Evolutionary conservation across 2,113 vertebrate species (phyloP).

Genomic region (Mus pahari): DNA sequence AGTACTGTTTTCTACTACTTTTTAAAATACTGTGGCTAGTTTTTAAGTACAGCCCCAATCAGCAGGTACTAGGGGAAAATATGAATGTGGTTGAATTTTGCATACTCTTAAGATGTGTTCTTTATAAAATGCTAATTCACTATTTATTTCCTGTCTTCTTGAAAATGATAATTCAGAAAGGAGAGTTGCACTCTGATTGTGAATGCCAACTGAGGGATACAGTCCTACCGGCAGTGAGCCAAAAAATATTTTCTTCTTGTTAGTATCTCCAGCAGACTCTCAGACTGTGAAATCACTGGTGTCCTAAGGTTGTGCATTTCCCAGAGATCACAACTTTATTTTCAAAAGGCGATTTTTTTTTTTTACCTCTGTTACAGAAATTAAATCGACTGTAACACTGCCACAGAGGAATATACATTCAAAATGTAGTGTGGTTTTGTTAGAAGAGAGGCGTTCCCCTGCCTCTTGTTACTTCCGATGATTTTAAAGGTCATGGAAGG

Average conservation of each 20-base stretch:
- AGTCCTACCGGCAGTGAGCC: neutral
- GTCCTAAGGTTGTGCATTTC: neutral
- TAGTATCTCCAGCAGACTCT: neutral
- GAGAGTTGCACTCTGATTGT: neutral
- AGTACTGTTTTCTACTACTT: neutral
- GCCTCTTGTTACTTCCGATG: constrained; percentile 15
- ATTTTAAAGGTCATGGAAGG: neutral
- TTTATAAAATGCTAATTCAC: neutral
- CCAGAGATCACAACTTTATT: neutral
- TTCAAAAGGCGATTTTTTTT: neutral
- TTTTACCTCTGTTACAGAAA: neutral
- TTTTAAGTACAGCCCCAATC: neutral
- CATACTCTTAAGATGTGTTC: neutral
- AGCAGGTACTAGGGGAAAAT: neutral
- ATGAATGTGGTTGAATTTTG: neutral
- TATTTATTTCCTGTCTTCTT: neutral
- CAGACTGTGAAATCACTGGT: neutral
- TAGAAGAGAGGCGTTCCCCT: neutral
- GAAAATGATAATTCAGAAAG: neutral
- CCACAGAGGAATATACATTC: neutral
- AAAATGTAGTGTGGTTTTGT: neutral
- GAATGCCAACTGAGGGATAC: neutral
- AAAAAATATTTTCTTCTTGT: neutral
- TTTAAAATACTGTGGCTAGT: neutral
- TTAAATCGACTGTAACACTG: neutral